Evolutionary conservation across 1,140 invertebrate genomes (phyloP).

Genomic region (Galendromus occidentalis): DNA sequence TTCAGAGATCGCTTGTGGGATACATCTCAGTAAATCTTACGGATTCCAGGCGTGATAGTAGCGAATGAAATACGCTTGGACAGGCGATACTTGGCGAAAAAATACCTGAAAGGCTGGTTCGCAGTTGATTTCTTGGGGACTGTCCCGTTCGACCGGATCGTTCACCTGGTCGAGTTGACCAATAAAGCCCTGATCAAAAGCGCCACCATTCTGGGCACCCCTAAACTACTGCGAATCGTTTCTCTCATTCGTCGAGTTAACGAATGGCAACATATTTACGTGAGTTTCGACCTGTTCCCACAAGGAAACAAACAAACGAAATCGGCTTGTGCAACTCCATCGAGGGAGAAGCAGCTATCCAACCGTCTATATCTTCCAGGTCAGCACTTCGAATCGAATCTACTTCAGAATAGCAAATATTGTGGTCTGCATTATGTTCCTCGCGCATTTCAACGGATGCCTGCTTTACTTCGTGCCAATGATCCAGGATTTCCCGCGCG

Average conservation of each 20-base stretch:
- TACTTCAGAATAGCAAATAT: not conserved
- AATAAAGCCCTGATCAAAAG: not conserved
- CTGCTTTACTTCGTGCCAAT: not conserved
- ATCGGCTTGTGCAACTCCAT: too few species aligned
- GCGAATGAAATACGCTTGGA: not conserved
- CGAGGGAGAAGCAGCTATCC: too few species aligned
- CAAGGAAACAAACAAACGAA: not conserved
- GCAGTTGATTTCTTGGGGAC: not conserved
- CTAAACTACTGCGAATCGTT: not conserved
- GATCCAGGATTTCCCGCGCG: not conserved
- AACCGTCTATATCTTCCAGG: too few species aligned
- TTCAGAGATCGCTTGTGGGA: too few species aligned
- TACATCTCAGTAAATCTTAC: too few species aligned
- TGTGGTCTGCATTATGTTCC: not conserved
- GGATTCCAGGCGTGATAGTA: not conserved
- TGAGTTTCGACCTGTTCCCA: not conserved
- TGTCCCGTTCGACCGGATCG: not conserved
- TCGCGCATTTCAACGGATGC: not conserved
- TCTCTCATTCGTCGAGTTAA: not conserved
- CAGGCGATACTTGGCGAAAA: not conserved
- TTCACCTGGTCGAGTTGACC: not conserved
- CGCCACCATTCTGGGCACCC: not conserved
- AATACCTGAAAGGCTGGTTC: not conserved
- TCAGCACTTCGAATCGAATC: not conserved
- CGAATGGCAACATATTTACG: not conserved